A percentile compares a stretch with the other conserved stretches of the same genome.
Conservation (phyloP, 2,797 vertebrate genomes). For the Clarias laeviceps region DNA sequence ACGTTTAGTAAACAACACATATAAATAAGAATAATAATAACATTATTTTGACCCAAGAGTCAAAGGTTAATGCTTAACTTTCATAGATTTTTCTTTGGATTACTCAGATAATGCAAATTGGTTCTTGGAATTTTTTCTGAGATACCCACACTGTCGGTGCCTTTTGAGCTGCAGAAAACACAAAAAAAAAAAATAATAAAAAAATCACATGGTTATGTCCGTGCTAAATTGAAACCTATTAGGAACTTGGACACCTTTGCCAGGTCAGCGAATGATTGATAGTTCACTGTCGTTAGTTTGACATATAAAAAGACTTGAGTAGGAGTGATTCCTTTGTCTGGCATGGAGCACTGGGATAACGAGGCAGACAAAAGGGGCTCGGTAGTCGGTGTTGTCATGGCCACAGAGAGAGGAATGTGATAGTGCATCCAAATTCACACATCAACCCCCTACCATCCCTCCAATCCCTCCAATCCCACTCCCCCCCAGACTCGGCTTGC, state of each 20-base stretch:
- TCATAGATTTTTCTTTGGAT: background rate
- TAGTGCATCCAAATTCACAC: slow-evolving; percentile 57
- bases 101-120: background rate
- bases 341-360: background rate
- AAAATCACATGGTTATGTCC: background rate
- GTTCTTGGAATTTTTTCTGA: background rate
- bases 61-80: background rate
- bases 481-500: slow-evolving; percentile 8
- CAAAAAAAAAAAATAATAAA: background rate
- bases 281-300: background rate
- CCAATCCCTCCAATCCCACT: background rate
- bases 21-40: background rate
- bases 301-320: background rate
- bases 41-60: background rate
- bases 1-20: background rate
- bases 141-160: background rate
- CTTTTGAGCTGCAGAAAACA: background rate
- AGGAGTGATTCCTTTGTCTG: slow-evolving; percentile 33
- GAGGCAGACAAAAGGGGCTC: slow-evolving; percentile 29
- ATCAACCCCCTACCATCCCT: slow-evolving; percentile 28
- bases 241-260: background rate
- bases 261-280: background rate
- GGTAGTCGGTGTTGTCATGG: slow-evolving; percentile 61
- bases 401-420: slow-evolving; percentile 69
- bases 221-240: background rate